These are phyloP conservation scores for Labeo catla DNA, from an alignment of 2,113 vertebrate species.

Conservation along the genomic window DNA sequence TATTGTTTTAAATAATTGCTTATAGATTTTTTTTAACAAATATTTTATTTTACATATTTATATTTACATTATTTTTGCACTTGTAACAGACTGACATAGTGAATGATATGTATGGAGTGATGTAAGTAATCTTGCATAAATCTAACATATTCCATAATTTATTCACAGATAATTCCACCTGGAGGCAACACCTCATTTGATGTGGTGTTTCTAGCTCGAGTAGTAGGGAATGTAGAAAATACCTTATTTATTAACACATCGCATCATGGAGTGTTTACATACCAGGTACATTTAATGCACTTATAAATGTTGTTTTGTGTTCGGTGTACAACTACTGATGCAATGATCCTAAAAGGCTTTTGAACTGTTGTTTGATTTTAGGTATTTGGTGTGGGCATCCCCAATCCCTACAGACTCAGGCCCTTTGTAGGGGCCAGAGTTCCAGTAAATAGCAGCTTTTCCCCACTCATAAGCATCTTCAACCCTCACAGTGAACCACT, in stretches of 20 bases:
- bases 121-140: constrained; percentile 72
- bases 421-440: constrained; percentile 97
- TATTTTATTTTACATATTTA: background rate
- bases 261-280: constrained; percentile 98
- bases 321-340: background rate
- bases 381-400: constrained; percentile 98
- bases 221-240: constrained; percentile 99
- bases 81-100: background rate
- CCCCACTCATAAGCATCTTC: constrained; percentile 97
- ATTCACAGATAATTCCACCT: constrained; percentile 92
- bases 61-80: background rate
- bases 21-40: too few species aligned
- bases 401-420: constrained; percentile 94
- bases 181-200: constrained; percentile 99
- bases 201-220: constrained; percentile 97
- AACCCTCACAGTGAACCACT: constrained; percentile 96
- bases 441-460: constrained; percentile 99
- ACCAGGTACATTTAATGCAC: constrained; percentile 86
- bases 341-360: background rate
- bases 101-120: background rate
- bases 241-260: constrained; percentile 99
- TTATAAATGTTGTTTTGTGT: background rate
- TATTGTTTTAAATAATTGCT: background rate
- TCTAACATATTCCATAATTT: constrained; percentile 43
- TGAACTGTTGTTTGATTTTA: constrained; percentile 58